Conservation (phyloP, 2,797 vertebrate genomes). For the Hybognathus amarus region DNA sequence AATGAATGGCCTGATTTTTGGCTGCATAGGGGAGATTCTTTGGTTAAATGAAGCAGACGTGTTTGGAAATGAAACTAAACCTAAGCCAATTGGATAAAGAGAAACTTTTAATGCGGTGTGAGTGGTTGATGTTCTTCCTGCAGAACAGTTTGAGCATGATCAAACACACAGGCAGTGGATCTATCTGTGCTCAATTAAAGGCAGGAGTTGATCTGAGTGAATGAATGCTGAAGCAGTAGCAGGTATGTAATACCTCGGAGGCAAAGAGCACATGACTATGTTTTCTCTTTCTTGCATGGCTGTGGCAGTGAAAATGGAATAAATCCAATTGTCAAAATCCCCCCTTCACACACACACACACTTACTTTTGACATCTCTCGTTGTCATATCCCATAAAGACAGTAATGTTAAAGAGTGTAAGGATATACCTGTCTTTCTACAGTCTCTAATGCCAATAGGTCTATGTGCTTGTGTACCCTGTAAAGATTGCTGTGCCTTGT, state of each 20-base stretch:
- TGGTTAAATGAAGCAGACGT: slow-evolving; percentile 10
- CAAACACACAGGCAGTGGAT: slow-evolving; percentile 24
- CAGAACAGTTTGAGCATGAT: slow-evolving; percentile 22
- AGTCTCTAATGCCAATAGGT: background rate
- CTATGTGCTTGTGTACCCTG: background rate
- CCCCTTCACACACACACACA: too few relatives aligned
- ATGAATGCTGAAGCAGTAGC: slow-evolving; percentile 52
- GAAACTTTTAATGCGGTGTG: slow-evolving; percentile 14
- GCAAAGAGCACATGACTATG: slow-evolving; percentile 53
- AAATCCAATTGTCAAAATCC: slow-evolving; percentile 34
- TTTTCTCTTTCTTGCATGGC: background rate
- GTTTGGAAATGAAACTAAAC: slow-evolving; percentile 36
- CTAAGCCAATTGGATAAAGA: slow-evolving; percentile 22
- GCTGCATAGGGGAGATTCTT: slow-evolving; percentile 3
- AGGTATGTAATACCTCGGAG: slow-evolving; percentile 49
- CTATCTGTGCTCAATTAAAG: slow-evolving; percentile 45
- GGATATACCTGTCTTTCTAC: background rate
- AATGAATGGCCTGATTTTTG: slow-evolving; percentile 41
- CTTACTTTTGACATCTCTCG: background rate
- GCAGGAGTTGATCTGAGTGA: slow-evolving; percentile 35
- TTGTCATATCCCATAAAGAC: background rate
- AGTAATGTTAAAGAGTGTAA: too few relatives aligned
- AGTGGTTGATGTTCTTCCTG: slow-evolving; percentile 17
- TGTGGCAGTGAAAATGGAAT: slow-evolving; percentile 37
- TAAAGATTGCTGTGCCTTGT: background rate